Percentiles rank a stretch among this genome's conserved stretches.
These are phyloP conservation scores for Ischnus inquisitorius DNA, from an alignment of 2,888 invertebrate genomes.

Conservation along the genomic window DNA sequence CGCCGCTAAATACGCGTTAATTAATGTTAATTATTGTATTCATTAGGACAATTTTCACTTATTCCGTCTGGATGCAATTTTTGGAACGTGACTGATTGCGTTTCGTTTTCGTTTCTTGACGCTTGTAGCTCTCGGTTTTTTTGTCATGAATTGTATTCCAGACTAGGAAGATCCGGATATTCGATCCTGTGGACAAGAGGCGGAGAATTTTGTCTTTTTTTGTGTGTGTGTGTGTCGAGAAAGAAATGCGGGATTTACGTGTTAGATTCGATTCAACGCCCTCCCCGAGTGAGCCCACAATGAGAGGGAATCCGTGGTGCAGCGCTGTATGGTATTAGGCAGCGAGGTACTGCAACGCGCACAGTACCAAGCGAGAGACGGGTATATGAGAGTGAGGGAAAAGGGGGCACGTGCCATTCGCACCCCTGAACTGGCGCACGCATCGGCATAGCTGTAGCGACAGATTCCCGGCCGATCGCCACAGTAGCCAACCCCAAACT, in stretches of 20 bases:
- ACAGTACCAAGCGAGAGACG: constrained; percentile 37
- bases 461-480: constrained; percentile 53
- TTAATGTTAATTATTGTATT: constrained; percentile 8
- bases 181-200: not conserved
- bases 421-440: constrained; percentile 74
- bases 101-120: not conserved
- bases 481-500: constrained; percentile 71
- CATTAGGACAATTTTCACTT: not conserved
- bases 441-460: constrained; percentile 31
- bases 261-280: constrained; percentile 78
- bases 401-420: constrained; percentile 81
- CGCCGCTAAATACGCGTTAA: not conserved
- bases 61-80: not conserved
- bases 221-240: not conserved
- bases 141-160: not conserved
- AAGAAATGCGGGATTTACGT: constrained; percentile 27
- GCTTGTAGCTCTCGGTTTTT: not conserved
- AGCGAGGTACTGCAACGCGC: constrained; percentile 55
- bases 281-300: constrained; percentile 82
- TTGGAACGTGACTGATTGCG: not conserved
- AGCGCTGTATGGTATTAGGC: constrained; percentile 37
- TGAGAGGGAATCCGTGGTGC: constrained; percentile 72
- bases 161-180: not conserved
- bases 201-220: not conserved
- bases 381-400: constrained; percentile 45